Evolutionary conservation across 2,113 vertebrate genomes (phyloP), one percentile per base, ranked within the genome.

Genomic region (Gasterosteus nipponicus): DNA sequence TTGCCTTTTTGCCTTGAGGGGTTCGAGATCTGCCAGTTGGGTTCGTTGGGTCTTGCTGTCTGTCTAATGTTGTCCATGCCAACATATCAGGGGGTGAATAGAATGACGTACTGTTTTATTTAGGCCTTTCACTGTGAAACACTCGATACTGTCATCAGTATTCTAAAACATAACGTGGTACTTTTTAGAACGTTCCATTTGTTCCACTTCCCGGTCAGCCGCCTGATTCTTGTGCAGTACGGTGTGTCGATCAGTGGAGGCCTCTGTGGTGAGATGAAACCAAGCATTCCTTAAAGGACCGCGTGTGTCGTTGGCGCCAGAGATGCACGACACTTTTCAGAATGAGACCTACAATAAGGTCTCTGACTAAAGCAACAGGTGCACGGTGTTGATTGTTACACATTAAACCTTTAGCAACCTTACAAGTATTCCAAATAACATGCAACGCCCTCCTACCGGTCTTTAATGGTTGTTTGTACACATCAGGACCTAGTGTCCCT

Each of bases 1-100:
- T 42, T 12, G 31, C 69, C 70, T 77, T 72, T 62, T 78, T 79
- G 57, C 73, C 58, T 75, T 74, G 31, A 73, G 63, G 66, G 15
- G 31, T 69, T 31, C 4, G 49, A 67, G 65, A 51, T 59, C 42
- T 70, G 75, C 41, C 26, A 61, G 12, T 57, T 63, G 56, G 82
- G 73, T 77, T 86, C 19, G 80, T 59, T 63, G 29, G 22, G 22
- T 26, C 22, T 26, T 26, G 22, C 22, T 56, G 16, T 35, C 19
- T 46, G 67, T 66, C 66, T 22, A 41, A 47, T 56, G 18, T 53
- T 11, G 26, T 47, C 31, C 38, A 47, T 7, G 16, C 0, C 18
- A 57, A 58, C 62, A 59, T 14, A 49, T 41, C n/a, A 58, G 41
- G 7, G 26, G 53, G 58, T 53, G 18, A 63, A 38, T 33, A 42